Percentiles rank a stretch among this genome's conserved stretches.
phyloP scores from a whole-genome alignment of 2,888 invertebrate species.

The Macaria liturata region DNA sequence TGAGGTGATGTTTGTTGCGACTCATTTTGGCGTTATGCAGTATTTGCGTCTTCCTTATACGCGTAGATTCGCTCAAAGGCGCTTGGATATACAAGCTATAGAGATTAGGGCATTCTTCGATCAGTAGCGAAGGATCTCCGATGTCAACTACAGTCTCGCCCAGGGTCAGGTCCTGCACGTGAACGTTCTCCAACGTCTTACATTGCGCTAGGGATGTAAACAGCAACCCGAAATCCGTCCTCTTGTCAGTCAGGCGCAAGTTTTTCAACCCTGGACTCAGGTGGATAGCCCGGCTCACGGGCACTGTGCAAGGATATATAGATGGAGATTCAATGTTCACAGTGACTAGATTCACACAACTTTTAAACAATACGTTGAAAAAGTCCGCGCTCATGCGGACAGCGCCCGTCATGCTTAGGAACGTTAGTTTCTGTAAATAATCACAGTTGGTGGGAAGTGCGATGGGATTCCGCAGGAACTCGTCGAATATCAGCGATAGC shows the following conservation, averaged over 20 bases:
- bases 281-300: constrained; percentile 49
- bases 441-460: constrained; percentile 43
- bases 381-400: constrained; percentile 54
- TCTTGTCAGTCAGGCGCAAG: constrained; percentile 55
- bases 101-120: constrained; percentile 57
- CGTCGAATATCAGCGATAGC: constrained; percentile 50
- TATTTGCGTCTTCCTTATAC: constrained; percentile 39
- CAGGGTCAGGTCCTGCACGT: constrained; percentile 48
- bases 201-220: constrained; percentile 58
- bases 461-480: constrained; percentile 41
- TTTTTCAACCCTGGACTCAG: constrained; percentile 58
- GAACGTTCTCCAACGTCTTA: constrained; percentile 61
- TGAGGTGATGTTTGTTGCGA: constrained; percentile 44
- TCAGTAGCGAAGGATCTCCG: constrained; percentile 48
- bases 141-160: constrained; percentile 40
- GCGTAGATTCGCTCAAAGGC: constrained; percentile 39
- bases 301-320: constrained; percentile 41
- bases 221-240: constrained; percentile 53
- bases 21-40: constrained; percentile 51
- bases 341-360: constrained; percentile 57
- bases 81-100: constrained; percentile 56
- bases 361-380: constrained; percentile 60
- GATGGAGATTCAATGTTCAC: constrained; percentile 50
- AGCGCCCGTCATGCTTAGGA: constrained; percentile 56
- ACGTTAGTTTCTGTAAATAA: constrained; percentile 64